Evolutionary conservation across 2,113 vertebrate species (phyloP).

Genomic region (Terrapene triunguis): DNA sequence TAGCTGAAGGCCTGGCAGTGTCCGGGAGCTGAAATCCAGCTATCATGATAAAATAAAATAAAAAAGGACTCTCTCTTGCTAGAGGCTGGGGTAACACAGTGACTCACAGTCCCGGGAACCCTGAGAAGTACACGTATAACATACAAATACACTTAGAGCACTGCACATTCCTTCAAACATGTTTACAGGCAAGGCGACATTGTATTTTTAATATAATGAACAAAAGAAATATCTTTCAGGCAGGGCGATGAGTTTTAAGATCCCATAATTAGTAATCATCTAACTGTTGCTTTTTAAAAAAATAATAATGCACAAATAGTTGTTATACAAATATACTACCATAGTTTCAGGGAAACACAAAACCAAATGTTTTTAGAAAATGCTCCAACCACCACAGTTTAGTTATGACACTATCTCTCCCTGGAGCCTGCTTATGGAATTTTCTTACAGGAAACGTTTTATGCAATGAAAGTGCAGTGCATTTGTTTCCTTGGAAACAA

Average conservation of each 20-base stretch:
- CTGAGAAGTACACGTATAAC: neutral
- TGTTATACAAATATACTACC: neutral
- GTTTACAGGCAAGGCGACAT: neutral
- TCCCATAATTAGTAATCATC: fast-evolving
- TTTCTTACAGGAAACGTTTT: slow-evolving; percentile 68
- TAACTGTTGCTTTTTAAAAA: neutral
- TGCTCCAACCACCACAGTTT: neutral
- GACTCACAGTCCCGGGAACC: neutral
- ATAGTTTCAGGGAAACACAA: neutral
- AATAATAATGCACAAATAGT: neutral
- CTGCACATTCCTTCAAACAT: fast-evolving
- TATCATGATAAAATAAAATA: neutral
- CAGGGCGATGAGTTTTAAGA: fast-evolving
- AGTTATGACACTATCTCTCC: slow-evolving; percentile 37
- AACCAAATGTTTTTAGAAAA: slow-evolving; percentile 2
- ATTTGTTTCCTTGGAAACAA: slow-evolving; percentile 88
- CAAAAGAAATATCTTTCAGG: neutral
- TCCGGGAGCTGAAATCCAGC: neutral
- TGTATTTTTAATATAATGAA: neutral
- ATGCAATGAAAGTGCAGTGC: slow-evolving; percentile 59
- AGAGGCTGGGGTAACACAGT: neutral
- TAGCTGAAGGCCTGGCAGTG: neutral
- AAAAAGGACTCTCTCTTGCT: neutral
- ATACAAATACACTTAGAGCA: neutral
- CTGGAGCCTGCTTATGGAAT: slow-evolving; percentile 61